Percentiles rank a stretch among this genome's conserved stretches.
phyloP scores from a whole-genome alignment of 2,888 invertebrate genomes.

The Mechanitis mazaeus region DNA sequence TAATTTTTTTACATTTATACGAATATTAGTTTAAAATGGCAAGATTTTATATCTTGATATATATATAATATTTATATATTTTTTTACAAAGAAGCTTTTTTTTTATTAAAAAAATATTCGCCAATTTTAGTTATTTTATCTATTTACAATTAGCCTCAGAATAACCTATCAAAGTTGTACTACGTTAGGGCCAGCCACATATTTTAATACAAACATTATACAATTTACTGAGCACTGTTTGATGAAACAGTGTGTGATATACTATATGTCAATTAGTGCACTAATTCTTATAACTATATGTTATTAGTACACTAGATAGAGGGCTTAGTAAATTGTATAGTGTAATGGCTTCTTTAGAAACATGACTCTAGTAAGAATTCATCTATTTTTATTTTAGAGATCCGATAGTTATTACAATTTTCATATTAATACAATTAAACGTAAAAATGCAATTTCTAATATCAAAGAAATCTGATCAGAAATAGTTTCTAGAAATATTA shows the following conservation, averaged over 20 bases:
- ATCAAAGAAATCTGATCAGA: no score
- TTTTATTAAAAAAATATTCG: constrained; percentile 11
- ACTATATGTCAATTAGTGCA: no score
- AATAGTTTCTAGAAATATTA: no score
- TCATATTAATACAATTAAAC: background rate
- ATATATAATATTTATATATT: background rate
- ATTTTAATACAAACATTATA: background rate
- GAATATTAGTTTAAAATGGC: constrained; percentile 19
- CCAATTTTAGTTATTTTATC: constrained; percentile 1
- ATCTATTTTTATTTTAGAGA: background rate
- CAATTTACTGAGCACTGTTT: background rate
- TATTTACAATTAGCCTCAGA: constrained; percentile 24
- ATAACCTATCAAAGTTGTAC: constrained; percentile 26
- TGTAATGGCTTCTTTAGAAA: no score
- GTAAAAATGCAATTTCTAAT: no score
- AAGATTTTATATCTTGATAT: constrained; percentile 11
- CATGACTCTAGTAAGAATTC: no score
- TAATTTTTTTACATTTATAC: constrained; percentile 19
- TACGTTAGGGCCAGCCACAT: background rate
- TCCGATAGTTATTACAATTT: background rate
- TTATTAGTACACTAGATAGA: no score
- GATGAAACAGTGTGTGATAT: no score
- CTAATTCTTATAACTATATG: no score
- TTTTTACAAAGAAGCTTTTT: constrained; percentile 1
- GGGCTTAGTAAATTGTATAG: no score